Conservation (phyloP, 2,113 vertebrate genomes). For the Oreochromis aureus region DNA sequence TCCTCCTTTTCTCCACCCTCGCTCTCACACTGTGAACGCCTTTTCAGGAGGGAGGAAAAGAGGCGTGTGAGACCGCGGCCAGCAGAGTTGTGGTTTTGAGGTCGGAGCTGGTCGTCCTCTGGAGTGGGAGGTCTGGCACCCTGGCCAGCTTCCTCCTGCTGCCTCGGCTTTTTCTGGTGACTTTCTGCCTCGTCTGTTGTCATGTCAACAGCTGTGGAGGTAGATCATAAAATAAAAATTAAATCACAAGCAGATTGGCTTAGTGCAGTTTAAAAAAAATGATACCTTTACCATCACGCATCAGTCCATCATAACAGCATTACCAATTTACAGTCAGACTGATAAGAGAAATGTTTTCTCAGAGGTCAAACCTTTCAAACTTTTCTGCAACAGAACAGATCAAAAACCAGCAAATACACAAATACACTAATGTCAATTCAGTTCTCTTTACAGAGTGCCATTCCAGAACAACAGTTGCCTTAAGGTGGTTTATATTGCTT, state of each 20-base stretch:
- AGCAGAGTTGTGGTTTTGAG: constrained; percentile 72
- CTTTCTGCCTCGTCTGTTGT: constrained; percentile 87
- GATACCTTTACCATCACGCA: not conserved
- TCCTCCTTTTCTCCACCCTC: constrained; percentile 69
- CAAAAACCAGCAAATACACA: not conserved
- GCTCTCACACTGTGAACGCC: constrained; percentile 84
- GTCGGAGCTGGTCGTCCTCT: constrained; percentile 75
- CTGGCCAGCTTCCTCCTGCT: constrained; percentile 58
- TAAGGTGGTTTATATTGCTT: not conserved
- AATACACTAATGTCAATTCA: not conserved
- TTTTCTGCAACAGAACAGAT: not conserved
- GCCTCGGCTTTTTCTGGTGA: constrained; percentile 73
- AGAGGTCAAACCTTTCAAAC: not conserved
- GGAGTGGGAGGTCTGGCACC: constrained; percentile 48
- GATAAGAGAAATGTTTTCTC: not conserved
- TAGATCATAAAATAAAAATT: not conserved
- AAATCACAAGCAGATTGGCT: not conserved
- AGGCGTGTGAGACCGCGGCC: constrained; percentile 85
- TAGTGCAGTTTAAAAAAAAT: not conserved
- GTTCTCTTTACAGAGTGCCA: too few relatives aligned
- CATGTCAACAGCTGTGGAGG: constrained; percentile 79
- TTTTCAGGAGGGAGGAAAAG: constrained; percentile 90
- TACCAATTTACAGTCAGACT: not conserved
- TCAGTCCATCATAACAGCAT: not conserved
- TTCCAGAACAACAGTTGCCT: not conserved